A percentile compares a stretch with the other conserved stretches of the same genome.
These are phyloP conservation scores for Hydropotes inermis DNA, from an alignment of 2,113 vertebrate genomes.

Conservation along the genomic window DNA sequence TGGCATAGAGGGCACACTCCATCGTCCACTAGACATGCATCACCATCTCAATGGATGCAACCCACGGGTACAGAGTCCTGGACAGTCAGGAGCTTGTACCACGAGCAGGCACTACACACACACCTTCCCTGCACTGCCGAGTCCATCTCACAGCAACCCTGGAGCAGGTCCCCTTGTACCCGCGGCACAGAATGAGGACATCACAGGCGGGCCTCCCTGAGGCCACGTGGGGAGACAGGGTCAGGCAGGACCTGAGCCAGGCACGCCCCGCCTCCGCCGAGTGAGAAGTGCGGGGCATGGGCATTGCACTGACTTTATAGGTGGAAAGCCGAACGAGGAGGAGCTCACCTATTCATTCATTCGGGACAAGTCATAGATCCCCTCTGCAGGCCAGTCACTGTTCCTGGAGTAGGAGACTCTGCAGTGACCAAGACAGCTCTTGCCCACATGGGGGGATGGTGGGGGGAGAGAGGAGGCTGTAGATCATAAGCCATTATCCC, in stretches of 20 bases:
- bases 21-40: fast-evolving
- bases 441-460: fast-evolving
- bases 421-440: fast-evolving
- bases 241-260: not conserved
- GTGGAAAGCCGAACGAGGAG: not conserved
- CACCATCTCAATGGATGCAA: fast-evolving
- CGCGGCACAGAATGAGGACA: fast-evolving
- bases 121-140: fast-evolving
- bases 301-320: not conserved
- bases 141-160: not conserved
- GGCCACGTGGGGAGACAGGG: fast-evolving
- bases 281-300: fast-evolving
- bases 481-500: not conserved
- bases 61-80: no score
- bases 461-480: fast-evolving
- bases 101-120: fast-evolving
- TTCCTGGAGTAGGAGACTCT: not conserved
- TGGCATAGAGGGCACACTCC: fast-evolving
- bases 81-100: fast-evolving
- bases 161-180: fast-evolving
- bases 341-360: not conserved
- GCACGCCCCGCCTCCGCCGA: fast-evolving
- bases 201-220: fast-evolving
- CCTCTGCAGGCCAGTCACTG: fast-evolving
- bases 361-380: not conserved